Percentiles rank a stretch among this genome's conserved stretches.
Conservation (phyloP, 2,888 invertebrate genomes). For the Allacma fusca region DNA sequence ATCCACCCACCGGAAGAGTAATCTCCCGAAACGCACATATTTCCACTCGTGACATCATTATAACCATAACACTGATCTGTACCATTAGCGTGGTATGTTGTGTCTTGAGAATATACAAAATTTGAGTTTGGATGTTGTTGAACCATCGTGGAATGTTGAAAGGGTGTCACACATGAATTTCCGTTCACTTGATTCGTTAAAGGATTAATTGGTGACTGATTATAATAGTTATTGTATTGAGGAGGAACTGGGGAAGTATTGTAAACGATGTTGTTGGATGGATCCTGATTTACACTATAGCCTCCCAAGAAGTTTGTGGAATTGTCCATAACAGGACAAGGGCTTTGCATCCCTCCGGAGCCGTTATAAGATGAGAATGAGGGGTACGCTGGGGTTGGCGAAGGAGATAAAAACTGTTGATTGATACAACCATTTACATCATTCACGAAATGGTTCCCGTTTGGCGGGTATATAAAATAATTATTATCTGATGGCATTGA, state of each 20-base stretch:
- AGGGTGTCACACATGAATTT: background rate
- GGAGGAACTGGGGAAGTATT: constrained; percentile 25
- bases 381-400: background rate
- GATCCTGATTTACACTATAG: background rate
- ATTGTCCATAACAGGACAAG: background rate
- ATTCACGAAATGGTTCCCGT: background rate
- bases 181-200: background rate
- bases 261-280: background rate
- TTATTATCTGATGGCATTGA: background rate
- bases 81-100: background rate
- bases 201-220: constrained; percentile 2
- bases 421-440: background rate
- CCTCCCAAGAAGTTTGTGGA: background rate
- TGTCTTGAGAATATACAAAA: background rate
- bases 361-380: background rate
- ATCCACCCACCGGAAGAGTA: background rate
- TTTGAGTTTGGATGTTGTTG: background rate
- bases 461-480: background rate
- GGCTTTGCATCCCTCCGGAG: background rate
- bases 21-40: background rate
- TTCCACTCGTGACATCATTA: background rate
- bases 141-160: background rate
- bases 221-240: background rate
- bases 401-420: background rate
- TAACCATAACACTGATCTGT: background rate